A percentile compares a stretch with the other conserved stretches of the same genome.
phyloP scores from a whole-genome alignment of 2,797 vertebrate genomes.

The Enteromius trimaculatus region DNA sequence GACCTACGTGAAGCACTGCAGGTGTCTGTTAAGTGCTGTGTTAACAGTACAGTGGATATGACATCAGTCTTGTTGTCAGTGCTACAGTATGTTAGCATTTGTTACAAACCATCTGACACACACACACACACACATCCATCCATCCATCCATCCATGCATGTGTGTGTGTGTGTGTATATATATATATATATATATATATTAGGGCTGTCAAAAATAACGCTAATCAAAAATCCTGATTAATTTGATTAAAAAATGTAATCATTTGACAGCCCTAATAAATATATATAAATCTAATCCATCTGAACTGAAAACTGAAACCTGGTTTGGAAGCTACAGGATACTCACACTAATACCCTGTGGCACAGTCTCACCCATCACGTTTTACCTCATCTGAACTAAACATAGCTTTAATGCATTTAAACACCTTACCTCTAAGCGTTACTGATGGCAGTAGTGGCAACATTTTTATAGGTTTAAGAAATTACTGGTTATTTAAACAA shows the following conservation, averaged over 20 bases:
- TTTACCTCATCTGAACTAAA: slow-evolving; percentile 11
- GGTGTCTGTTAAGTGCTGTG: background rate
- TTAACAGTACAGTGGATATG: background rate
- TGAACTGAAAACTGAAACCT: background rate
- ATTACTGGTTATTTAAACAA: no score
- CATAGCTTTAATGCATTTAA: background rate
- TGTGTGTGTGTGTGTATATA: no score
- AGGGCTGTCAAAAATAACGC: no score
- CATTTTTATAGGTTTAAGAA: background rate
- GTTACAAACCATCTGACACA: slow-evolving; percentile 14
- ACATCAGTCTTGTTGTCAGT: background rate
- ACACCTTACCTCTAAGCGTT: background rate
- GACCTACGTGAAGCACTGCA: background rate
- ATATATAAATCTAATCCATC: background rate
- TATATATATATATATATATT: no score
- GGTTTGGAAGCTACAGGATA: background rate
- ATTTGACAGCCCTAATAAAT: no score
- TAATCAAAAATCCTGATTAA: no score
- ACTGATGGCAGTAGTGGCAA: background rate
- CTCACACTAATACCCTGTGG: background rate
- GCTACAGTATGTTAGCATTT: slow-evolving; percentile 4
- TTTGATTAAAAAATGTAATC: no score
- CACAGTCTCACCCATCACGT: background rate
- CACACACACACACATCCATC: no score
- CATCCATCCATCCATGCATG: no score